Conservation (phyloP, 1,140 invertebrate species). For the Megathymus violae region DNA sequence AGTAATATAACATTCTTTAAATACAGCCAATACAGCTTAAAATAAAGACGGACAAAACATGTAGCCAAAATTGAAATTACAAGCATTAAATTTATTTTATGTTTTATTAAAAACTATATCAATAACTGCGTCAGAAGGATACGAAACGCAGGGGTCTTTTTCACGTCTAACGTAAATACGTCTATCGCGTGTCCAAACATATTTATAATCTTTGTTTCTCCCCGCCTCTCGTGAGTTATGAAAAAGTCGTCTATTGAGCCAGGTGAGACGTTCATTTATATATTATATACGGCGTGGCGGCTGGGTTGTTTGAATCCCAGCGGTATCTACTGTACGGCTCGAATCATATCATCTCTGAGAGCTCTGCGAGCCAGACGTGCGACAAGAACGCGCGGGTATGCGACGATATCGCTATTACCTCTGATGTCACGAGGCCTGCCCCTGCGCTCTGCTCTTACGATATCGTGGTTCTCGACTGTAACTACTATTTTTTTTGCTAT, state of each 20-base stretch:
- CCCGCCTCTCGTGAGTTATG: neutral
- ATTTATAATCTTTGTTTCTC: neutral
- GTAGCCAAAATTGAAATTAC: too few species aligned
- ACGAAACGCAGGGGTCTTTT: neutral
- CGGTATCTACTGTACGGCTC: neutral
- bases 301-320: neutral
- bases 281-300: neutral
- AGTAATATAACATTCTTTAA: too few species aligned
- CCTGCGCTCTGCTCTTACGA: conserved; percentile 15
- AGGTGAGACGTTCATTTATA: neutral
- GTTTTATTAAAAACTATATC: neutral
- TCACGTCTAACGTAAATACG: neutral
- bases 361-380: neutral
- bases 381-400: neutral
- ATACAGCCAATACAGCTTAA: neutral
- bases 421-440: neutral
- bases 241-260: neutral
- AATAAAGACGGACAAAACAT: too few species aligned
- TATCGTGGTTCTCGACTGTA: conserved; percentile 11
- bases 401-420: neutral
- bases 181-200: neutral
- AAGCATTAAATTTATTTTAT: neutral
- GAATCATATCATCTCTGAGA: neutral
- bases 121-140: neutral
- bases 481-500: neutral